Evolutionary conservation across 2,888 invertebrate genomes (phyloP).

Genomic region (Agonopterix arenella): DNA sequence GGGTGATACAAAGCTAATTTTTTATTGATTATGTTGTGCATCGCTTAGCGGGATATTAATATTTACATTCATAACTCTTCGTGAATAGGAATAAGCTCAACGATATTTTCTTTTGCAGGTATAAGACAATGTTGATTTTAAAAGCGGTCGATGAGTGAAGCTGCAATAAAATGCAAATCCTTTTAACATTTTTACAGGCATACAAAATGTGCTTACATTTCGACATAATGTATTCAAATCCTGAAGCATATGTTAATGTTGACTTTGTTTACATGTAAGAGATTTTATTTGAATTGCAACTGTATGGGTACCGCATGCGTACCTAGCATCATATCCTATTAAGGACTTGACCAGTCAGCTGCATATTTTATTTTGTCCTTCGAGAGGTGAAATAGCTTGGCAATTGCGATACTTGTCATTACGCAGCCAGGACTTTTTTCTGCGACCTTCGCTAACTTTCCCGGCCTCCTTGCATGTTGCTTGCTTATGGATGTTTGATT

Average conservation of each 20-base stretch:
- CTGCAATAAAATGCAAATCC: conserved; percentile 20
- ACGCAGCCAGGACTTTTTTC: too few relatives aligned
- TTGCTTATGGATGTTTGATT: too few relatives aligned
- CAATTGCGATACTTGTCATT: too few relatives aligned
- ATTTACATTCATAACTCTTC: conserved; percentile 1
- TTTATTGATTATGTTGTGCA: conserved; percentile 34
- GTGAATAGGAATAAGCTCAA: not conserved
- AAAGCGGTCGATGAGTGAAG: conserved; percentile 14
- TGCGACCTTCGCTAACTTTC: too few relatives aligned
- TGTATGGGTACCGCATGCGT: too few relatives aligned
- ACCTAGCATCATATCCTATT: too few relatives aligned
- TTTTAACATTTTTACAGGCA: conserved; percentile 13
- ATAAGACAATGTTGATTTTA: conserved; percentile 10
- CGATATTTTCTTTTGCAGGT: not conserved
- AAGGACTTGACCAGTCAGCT: too few relatives aligned
- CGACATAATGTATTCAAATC: conserved; percentile 10
- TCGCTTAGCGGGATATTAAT: conserved; percentile 13
- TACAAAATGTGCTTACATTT: conserved; percentile 8
- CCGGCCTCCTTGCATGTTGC: too few relatives aligned
- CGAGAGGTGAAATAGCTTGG: too few relatives aligned
- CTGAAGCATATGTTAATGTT: conserved; percentile 6
- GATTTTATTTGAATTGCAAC: too few relatives aligned
- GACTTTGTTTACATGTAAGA: not conserved
- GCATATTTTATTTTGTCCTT: too few relatives aligned
- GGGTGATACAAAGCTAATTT: conserved; percentile 38